Base-by-base conservation (phyloP, 2,888 invertebrate species). In the Meliscaeva auricollis region DNA sequence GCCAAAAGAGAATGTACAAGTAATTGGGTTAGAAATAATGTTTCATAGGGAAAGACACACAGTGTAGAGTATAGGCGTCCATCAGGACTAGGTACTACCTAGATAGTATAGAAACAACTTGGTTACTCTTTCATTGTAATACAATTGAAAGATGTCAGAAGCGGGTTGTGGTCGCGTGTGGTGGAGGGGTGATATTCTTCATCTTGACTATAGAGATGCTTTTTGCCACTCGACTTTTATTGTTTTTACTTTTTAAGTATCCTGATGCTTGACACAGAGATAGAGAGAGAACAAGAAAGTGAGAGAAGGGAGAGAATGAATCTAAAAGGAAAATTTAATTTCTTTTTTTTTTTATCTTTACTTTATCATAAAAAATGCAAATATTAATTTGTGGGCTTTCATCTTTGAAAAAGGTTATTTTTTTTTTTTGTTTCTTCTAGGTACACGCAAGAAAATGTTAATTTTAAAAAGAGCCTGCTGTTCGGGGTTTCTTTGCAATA, bases 1-100 rank as follows among this genome's bases (percentile, higher is more conserved):
- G 73, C 38, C 30, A 17, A 73, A 73, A 70, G 77, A 62, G 68
- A 82, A 82, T 72, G 68, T 68, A 48, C 77, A 82, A 82, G 82
- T 82, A 82, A 82, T 77, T 82, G 82, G 77, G 82, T 82, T 82
- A 77, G 73, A 82, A 68, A 77, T 66, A 66, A 66, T 68, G 77
- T 68, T 79, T 15, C 48, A 73, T 52, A 22, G 38, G 38, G 38
- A 38, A 44, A 22, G 30, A 56, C 62, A 11, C 2, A 26, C 26
- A 3, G 26, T 26, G 26, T 13, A 9, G 17, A 13, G 13, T 20
- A 58, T 7, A 13, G 13, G 20, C 38, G 35, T 20, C 17, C 17
- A 8, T 13, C 38, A 58, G 38, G 35, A 20, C 58, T 58, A 58
- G 20, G 4, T 26, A 26, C 26, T 3, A 3, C 4, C 3, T 26